These are phyloP conservation scores for Trogon melanurus DNA, from an alignment of 2,113 vertebrate genomes.

Conservation along the genomic window DNA sequence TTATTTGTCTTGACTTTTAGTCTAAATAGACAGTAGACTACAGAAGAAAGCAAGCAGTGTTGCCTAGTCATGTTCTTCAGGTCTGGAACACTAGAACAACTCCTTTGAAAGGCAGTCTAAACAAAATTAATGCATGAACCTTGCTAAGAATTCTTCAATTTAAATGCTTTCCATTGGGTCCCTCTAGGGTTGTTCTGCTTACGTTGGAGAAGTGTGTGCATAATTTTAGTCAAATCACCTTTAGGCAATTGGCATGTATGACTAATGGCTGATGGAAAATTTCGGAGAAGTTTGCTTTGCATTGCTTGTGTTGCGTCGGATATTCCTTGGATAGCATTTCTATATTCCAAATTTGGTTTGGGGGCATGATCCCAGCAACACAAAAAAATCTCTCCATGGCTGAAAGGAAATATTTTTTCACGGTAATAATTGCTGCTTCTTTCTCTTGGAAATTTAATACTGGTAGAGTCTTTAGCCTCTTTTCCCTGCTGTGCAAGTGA, in stretches of 20 bases:
- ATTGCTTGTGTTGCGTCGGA: not conserved
- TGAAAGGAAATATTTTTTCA: not conserved
- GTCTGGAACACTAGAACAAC: not conserved
- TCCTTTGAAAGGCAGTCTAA: slow-evolving; percentile 24
- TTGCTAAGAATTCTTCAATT: not conserved
- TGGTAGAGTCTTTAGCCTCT: not conserved
- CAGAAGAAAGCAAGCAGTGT: not conserved
- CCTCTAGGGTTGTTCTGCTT: not conserved
- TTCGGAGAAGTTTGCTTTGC: not conserved
- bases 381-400: not conserved
- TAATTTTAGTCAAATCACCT: not conserved
- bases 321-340: not conserved
- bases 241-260: not conserved
- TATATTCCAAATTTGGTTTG: not conserved
- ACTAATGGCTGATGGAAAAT: not conserved
- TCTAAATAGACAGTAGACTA: not conserved
- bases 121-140: not conserved
- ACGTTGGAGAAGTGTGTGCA: not conserved
- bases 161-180: not conserved
- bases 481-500: not conserved
- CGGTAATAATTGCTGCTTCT: not conserved
- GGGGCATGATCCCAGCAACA: not conserved
- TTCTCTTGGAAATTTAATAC: not conserved
- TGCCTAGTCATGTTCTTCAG: not conserved
- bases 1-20: slow-evolving; percentile 36